These are phyloP conservation scores for Wasmannia auropunctata DNA, from an alignment of 1,140 invertebrate species.

Conservation along the genomic window DNA sequence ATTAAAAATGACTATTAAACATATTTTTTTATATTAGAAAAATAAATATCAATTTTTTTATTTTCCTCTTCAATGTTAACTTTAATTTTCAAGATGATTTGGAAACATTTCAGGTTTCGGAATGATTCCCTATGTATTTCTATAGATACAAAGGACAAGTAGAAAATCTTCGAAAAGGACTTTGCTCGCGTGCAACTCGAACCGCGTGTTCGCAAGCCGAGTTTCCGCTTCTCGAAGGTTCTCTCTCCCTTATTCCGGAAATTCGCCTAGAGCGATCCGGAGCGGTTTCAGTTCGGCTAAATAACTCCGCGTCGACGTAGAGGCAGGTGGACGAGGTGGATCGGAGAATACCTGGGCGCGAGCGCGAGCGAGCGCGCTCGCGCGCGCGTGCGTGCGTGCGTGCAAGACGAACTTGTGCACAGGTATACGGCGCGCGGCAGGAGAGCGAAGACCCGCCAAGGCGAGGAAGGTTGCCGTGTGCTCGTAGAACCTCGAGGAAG, in stretches of 20 bases:
- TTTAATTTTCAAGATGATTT: neutral
- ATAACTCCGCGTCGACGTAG: slow-evolving; percentile 59
- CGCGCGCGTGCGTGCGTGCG: neutral
- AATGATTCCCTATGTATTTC: neutral
- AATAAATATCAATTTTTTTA: neutral
- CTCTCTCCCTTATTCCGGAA: slow-evolving; percentile 62
- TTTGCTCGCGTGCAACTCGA: slow-evolving; percentile 7
- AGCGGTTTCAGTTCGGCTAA: slow-evolving; percentile 54
- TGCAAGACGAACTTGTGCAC: neutral
- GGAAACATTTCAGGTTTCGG: neutral
- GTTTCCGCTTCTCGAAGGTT: slow-evolving; percentile 59
- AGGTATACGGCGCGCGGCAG: slow-evolving; percentile 49
- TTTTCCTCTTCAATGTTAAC: neutral
- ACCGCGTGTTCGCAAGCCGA: neutral
- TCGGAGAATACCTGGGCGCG: slow-evolving; percentile 38
- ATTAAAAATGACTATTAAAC: neutral
- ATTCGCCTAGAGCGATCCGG: slow-evolving; percentile 65
- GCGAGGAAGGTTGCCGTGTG: slow-evolving; percentile 46
- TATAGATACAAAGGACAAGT: neutral
- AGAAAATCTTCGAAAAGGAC: neutral
- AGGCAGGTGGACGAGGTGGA: slow-evolving; percentile 66
- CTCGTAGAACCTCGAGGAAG: slow-evolving; percentile 64
- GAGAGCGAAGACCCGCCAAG: slow-evolving; percentile 47
- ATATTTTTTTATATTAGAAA: neutral
- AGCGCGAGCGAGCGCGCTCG: neutral